Evolutionary conservation across 2,113 vertebrate genomes (phyloP), one percentile per base, ranked within the genome.

Genomic region (Gymnorhina tibicen): DNA sequence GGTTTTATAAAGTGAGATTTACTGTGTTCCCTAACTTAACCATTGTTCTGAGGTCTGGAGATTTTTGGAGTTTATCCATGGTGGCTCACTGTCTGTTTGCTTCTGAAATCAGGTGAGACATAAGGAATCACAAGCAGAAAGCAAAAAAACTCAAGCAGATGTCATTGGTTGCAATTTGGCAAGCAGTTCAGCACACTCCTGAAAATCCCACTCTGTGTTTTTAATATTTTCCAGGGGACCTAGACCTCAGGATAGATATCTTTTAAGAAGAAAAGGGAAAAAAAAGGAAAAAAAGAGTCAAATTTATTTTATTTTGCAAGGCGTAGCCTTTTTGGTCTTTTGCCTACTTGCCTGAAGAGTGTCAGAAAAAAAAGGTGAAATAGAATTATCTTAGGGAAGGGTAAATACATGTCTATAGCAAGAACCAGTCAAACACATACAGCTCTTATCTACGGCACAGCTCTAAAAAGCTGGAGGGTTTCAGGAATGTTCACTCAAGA

Each of bases 341-440:
- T 73, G 30, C 56, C 78, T 87, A 68, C 24, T 94, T 94, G 82
- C 53, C 83, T 94, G 80, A 96, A 94, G 83, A 91, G 39, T 77
- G 47, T 63, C 66, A 89, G 46, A 27, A 85, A 88, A 88, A 81
- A 56, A 46, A 33, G 33, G 15, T 8, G 24, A 91, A 89, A 60
- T 21, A 76, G 53, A 91, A 93, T 91, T 79, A 66, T 89, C 44
- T 77, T 69, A 77, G 59, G 49, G 58, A 84, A 92, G n/a, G 35
- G 79, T 42, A 78, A 89, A 85, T 89, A 75, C 63, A 74, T 66
- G 53, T 84, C 91, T 83, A 11, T 44, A 87, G 50, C 8, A 39
- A 89, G 83, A 94, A 60, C 4, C 28, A 89, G 81, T 67, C 27
- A 67, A 93, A 74, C 9, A 80, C 8, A 53, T 1, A 3, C 44